phyloP scores from a whole-genome alignment of 2,888 invertebrate species.

The Aporophyla nigra region DNA sequence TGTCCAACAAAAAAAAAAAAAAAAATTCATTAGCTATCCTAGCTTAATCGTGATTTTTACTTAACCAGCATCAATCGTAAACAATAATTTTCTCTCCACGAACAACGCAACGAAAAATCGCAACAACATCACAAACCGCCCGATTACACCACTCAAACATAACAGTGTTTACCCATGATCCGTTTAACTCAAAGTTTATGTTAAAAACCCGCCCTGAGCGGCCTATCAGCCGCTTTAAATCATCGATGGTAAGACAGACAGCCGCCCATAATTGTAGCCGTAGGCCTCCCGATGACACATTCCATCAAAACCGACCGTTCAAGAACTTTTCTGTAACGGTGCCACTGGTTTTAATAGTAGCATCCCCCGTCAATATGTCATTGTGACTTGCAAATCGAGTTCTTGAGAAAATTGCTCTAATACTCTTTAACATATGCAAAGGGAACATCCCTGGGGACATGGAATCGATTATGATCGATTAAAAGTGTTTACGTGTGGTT shows the following conservation, averaged over 20 bases:
- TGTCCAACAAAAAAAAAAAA: too few relatives aligned
- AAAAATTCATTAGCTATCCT: too few relatives aligned
- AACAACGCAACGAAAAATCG: constrained; percentile 34
- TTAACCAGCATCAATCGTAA: neutral
- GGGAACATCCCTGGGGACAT: constrained; percentile 83
- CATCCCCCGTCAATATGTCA: constrained; percentile 83
- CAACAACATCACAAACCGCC: constrained; percentile 40
- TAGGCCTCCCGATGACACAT: constrained; percentile 85
- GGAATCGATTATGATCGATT: constrained; percentile 84
- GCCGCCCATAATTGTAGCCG: constrained; percentile 83
- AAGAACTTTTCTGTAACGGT: constrained; percentile 73
- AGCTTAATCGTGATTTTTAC: neutral
- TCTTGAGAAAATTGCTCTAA: constrained; percentile 85
- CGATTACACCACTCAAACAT: constrained; percentile 61
- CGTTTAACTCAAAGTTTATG: constrained; percentile 79
- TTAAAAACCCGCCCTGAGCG: constrained; percentile 79
- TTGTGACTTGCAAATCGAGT: constrained; percentile 84
- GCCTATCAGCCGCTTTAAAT: constrained; percentile 83
- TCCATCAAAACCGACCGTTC: constrained; percentile 80
- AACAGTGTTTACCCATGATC: constrained; percentile 68
- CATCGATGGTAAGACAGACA: constrained; percentile 77
- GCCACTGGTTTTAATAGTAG: constrained; percentile 49
- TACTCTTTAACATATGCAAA: constrained; percentile 86
- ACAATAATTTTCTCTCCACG: neutral
- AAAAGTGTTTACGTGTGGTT: constrained; percentile 74